Evolutionary conservation across 2,113 vertebrate genomes (phyloP).

Genomic region (Papio anubis): DNA sequence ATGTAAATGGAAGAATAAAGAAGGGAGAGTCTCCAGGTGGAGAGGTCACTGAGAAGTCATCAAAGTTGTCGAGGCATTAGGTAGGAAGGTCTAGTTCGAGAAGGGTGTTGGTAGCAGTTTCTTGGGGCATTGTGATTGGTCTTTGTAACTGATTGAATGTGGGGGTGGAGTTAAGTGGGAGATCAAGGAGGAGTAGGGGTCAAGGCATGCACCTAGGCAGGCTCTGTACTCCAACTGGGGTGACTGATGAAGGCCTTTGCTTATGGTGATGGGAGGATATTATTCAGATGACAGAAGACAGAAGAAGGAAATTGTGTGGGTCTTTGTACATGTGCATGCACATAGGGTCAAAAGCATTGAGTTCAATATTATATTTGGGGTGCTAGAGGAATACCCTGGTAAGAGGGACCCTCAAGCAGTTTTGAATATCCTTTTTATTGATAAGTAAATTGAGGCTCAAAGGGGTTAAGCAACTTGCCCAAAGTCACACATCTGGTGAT

Average conservation of each 20-base stretch:
- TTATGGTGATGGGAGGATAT: background rate
- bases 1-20: background rate
- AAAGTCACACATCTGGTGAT: background rate
- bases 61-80: background rate
- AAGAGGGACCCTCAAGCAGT: background rate
- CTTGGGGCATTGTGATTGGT: background rate
- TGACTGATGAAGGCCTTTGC: background rate
- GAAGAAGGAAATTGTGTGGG: background rate
- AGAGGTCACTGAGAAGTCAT: background rate
- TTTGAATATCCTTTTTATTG: background rate
- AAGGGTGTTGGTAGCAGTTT: accelerated
- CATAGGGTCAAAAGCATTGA: background rate
- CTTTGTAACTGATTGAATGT: background rate
- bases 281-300: background rate
- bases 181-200: background rate
- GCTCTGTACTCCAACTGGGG: background rate
- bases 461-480: background rate
- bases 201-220: background rate
- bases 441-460: background rate
- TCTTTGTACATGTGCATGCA: background rate
- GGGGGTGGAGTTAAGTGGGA: background rate
- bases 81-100: background rate
- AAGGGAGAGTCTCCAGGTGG: background rate
- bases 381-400: background rate
- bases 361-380: background rate